phyloP scores from a whole-genome alignment of 30 jellyfish, hydroid and myxozoan species.

The Hydractinia symbiolongicarpus region DNA sequence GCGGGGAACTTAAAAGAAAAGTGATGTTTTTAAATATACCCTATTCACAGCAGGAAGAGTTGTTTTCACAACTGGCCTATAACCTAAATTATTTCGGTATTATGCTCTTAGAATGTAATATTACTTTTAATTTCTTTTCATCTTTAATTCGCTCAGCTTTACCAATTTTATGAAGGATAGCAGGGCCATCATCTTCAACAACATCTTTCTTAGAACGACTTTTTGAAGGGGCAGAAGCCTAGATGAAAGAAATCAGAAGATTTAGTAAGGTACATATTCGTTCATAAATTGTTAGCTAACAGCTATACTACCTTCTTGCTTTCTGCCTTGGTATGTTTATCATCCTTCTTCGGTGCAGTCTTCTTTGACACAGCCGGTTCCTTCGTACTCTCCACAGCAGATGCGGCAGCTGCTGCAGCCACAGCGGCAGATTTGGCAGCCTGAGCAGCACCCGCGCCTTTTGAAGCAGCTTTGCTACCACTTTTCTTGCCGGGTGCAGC shows the following conservation, averaged over 20 bases:
- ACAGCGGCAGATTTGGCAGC: conserved; percentile 34
- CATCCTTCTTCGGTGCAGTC: conserved; percentile 17
- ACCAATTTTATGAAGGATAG: conserved; percentile 60
- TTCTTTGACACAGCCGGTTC: conserved; percentile 10
- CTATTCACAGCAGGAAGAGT: too few relatives aligned
- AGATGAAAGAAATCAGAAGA: not conserved
- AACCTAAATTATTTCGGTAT: too few relatives aligned
- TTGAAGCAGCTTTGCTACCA: conserved; percentile 11
- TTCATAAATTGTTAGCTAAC: too few relatives aligned
- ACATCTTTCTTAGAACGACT: conserved; percentile 38
- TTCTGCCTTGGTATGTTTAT: conserved; percentile 31
- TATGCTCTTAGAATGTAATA: not conserved
- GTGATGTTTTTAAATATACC: too few relatives aligned
- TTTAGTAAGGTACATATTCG: not conserved
- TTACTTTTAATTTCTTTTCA: conserved; percentile 67
- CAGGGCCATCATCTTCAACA: conserved; percentile 93
- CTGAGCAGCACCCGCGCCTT: conserved; percentile 30
- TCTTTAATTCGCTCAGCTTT: conserved; percentile 81
- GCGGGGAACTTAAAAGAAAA: too few relatives aligned
- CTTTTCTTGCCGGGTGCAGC: conserved; percentile 61
- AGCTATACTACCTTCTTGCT: conserved; percentile 5
- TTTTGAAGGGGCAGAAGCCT: conserved; percentile 3
- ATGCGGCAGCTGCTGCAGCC: conserved; percentile 29
- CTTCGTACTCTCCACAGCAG: not conserved
- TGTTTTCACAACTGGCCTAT: too few relatives aligned